Evolutionary conservation across 2,797 vertebrate species (phyloP).

Genomic region (Pyrocephalus nanus): DNA sequence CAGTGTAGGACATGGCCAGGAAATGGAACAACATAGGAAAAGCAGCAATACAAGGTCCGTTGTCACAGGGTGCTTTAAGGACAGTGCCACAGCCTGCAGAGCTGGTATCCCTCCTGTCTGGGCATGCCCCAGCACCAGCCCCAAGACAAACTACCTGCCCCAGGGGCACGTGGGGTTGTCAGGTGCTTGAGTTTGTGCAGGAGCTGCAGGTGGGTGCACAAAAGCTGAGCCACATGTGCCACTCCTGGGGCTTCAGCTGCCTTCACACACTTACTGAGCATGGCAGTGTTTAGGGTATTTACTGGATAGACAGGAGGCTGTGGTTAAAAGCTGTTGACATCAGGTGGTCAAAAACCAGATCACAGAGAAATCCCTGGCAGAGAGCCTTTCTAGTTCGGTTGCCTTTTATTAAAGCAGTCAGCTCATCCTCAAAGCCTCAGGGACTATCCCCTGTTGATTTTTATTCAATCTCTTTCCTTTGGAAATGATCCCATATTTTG

Average conservation of each 20-base stretch:
- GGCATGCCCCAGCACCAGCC: background rate
- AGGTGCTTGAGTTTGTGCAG: background rate
- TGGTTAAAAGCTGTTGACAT: background rate
- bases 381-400: background rate
- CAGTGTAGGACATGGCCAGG: background rate
- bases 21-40: background rate
- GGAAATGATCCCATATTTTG: background rate
- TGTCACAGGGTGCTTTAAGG: background rate
- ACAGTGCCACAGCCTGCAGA: background rate
- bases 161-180: fast-evolving
- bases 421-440: background rate
- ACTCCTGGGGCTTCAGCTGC: background rate
- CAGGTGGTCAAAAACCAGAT: background rate
- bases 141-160: background rate
- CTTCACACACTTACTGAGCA: background rate
- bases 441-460: background rate
- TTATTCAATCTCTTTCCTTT: constrained; percentile 2
- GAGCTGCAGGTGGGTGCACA: background rate
- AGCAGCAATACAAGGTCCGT: background rate
- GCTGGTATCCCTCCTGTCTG: background rate
- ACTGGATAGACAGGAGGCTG: background rate
- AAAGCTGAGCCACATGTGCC: fast-evolving
- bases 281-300: background rate
- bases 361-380: background rate
- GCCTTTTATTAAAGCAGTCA: background rate